phyloP scores from a whole-genome alignment of 1,140 invertebrate genomes.

The Drosophila bipectinata region DNA sequence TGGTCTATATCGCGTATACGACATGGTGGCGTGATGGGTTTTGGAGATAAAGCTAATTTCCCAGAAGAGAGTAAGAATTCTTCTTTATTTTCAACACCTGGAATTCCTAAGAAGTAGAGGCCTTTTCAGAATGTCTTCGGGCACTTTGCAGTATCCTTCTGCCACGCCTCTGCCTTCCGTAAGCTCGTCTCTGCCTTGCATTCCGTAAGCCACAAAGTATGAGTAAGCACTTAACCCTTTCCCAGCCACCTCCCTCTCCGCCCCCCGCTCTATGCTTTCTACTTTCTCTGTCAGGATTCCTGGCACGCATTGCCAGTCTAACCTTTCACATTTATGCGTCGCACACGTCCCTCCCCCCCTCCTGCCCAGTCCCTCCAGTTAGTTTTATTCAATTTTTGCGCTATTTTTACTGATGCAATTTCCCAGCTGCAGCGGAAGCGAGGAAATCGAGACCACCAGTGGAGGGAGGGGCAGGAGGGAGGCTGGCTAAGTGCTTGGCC shows the following conservation, averaged over 20 bases:
- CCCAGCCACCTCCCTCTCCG: slow-evolving; percentile 11
- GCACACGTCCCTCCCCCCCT: slow-evolving; percentile 5
- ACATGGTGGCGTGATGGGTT: slow-evolving; percentile 15
- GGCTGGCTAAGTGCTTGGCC: slow-evolving; percentile 72
- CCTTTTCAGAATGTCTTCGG: slow-evolving; percentile 27
- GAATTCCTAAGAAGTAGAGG: slow-evolving; percentile 10
- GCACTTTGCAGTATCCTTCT: slow-evolving; percentile 15
- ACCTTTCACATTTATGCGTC: slow-evolving; percentile 76
- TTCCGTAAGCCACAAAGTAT: slow-evolving; percentile 54
- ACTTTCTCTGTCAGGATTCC: slow-evolving; percentile 22
- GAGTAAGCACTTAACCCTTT: slow-evolving; percentile 58
- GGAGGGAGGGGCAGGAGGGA: neutral
- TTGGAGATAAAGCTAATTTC: slow-evolving; percentile 16
- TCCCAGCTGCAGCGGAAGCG: slow-evolving; percentile 38
- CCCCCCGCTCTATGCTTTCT: neutral
- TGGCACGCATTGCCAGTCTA: slow-evolving; percentile 56
- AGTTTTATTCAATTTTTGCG: slow-evolving; percentile 77
- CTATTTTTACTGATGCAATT: slow-evolving; percentile 74
- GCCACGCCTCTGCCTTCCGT: slow-evolving; percentile 3
- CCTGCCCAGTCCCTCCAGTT: slow-evolving; percentile 32
- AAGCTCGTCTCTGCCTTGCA: slow-evolving; percentile 30
- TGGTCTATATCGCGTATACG: slow-evolving; percentile 18
- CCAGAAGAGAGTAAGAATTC: too few species aligned
- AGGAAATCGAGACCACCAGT: slow-evolving; percentile 38
- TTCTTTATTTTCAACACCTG: slow-evolving; percentile 11